These are phyloP conservation scores for Trachelipus rathkii DNA, from an alignment of 1,140 invertebrate genomes.

Conservation along the genomic window DNA sequence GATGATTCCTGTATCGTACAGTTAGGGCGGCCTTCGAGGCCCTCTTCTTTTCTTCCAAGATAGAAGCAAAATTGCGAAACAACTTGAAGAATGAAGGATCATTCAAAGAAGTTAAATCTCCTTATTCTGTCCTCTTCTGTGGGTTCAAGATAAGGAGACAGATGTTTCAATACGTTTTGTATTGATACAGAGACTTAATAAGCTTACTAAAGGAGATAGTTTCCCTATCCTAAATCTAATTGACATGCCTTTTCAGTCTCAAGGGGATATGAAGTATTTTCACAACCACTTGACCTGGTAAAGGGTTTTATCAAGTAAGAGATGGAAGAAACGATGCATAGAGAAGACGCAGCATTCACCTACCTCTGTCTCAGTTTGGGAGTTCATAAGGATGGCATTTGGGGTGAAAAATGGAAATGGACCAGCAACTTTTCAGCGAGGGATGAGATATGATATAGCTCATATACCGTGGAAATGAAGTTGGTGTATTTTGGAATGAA, in stretches of 20 bases:
- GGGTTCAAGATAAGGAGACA: background rate
- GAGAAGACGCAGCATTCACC: conserved; percentile 56
- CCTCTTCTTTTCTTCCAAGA: too few relatives aligned
- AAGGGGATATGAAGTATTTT: conserved; percentile 48
- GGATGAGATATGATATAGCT: background rate
- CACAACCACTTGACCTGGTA: conserved; percentile 50
- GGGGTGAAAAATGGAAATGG: conserved; percentile 5
- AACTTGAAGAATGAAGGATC: too few relatives aligned
- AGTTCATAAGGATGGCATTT: background rate
- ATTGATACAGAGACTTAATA: background rate
- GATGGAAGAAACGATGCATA: conserved; percentile 47
- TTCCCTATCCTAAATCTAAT: conserved; percentile 53
- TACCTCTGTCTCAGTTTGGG: conserved; percentile 36
- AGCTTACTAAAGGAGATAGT: conserved; percentile 46
- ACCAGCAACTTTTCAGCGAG: background rate
- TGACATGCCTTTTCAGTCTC: conserved; percentile 50
- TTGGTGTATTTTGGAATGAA: too few relatives aligned
- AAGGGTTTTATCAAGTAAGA: conserved; percentile 54
- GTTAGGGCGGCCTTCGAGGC: too few relatives aligned
- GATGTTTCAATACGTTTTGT: background rate
- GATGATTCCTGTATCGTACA: too few relatives aligned
- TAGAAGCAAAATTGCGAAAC: too few relatives aligned
- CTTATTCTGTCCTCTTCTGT: background rate
- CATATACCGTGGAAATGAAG: background rate
- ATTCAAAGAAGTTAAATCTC: too few relatives aligned